Evolutionary conservation across 1,140 invertebrate species (phyloP), one percentile per base, ranked within the genome.

Genomic region (Rhagoletis zephyria): DNA sequence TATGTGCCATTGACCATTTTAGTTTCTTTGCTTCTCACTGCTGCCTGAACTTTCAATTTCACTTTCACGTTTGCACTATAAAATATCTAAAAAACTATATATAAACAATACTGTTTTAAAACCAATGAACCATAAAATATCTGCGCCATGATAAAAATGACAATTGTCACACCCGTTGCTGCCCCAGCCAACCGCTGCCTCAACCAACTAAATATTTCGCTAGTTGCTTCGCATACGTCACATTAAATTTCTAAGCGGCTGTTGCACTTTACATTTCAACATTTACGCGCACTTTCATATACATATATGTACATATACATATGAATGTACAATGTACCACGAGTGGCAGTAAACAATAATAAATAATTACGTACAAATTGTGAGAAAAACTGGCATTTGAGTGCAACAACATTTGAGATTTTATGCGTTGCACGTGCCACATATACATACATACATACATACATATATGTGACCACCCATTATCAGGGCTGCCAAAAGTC

Each of bases 331-430:
- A 30, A 30, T 63, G 61, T 14, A 56, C 5, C 51, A 56, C 5
- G 1, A 56, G 51, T 7, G 51, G 30, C 67, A 56, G 56, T 7
- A 56, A 59, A 19, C 45, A 42, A 6, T 16, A 16, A 59, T 74
- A 48, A 45, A 81, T 16, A 51, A 81, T 56, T 19, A 81, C 56
- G 6, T n/a, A 9, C 45, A 19, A 81, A 81, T 81, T 81, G 74
- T 81, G 74, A 56, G 74, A 81, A 81, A 81, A 81, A 56, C 48
- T 81, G 74, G 74, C 48, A 81, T 42, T 81, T 81, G 74, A 81
- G 74, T 81, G 45, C 74, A 81, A 19, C 42, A 19, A 51, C 16
- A 56, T 77, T 77, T 77, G 40, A 14, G 9, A 9, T 81, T 59
- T 63, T 63, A 16, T 56, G 16, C 30, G n/a, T 56, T 81, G n/a